Conservation (phyloP, 2,888 invertebrate genomes). For the Andrena praecox region DNA sequence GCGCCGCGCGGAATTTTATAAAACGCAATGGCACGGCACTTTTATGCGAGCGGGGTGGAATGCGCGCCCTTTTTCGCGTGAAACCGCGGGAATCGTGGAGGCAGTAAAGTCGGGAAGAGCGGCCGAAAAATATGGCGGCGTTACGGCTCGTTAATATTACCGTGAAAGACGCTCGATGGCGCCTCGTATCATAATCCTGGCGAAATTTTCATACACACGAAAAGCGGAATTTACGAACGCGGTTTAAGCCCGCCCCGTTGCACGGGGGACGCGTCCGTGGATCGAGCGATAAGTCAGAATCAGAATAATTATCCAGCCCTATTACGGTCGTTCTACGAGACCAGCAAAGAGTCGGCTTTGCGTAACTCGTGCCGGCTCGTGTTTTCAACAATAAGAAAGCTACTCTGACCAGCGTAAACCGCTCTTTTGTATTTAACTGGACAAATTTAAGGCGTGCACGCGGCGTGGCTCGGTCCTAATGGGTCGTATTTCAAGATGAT, state of each 20-base stretch:
- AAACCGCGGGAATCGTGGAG: not conserved
- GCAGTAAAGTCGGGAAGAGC: not conserved
- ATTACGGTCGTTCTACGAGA: not conserved
- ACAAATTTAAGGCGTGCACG: not conserved
- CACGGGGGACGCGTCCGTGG: too few species aligned
- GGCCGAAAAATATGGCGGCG: not conserved
- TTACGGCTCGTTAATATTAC: slow-evolving; percentile 22
- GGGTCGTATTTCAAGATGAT: not conserved
- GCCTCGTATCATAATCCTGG: slow-evolving; percentile 1
- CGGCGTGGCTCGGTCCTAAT: not conserved
- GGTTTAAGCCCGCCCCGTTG: not conserved
- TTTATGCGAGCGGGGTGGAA: not conserved
- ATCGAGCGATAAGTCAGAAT: slow-evolving; percentile 13
- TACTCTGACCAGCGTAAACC: not conserved
- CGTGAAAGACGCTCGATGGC: not conserved
- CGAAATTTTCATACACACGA: slow-evolving; percentile 11
- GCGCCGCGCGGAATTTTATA: slow-evolving; percentile 2
- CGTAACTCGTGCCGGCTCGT: not conserved
- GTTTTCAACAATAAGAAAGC: not conserved
- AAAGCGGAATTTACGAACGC: slow-evolving; percentile 3
- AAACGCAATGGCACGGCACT: slow-evolving; percentile 18
- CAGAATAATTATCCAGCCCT: slow-evolving; percentile 13
- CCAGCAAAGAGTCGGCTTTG: not conserved
- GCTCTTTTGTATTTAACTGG: not conserved
- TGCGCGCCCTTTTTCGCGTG: not conserved